Conservation (phyloP, 2,113 vertebrate species). For the Motacilla alba region DNA sequence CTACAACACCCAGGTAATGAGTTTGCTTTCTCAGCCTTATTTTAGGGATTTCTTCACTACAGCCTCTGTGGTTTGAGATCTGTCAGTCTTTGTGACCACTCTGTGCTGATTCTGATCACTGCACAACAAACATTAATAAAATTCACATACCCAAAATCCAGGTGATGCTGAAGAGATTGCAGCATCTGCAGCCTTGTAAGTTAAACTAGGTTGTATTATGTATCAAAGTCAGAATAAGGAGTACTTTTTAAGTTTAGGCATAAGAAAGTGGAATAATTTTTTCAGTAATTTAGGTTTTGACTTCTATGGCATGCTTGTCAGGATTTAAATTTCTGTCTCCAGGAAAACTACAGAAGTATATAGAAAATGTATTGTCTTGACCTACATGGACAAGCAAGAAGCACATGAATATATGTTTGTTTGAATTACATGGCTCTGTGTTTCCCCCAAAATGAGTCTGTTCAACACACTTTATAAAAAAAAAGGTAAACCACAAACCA, state of each 20-base stretch:
- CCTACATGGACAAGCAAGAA: neutral
- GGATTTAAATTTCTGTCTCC: neutral
- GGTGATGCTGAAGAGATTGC: neutral
- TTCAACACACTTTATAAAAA: neutral
- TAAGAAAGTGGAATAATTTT: neutral
- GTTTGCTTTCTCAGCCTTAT: neutral
- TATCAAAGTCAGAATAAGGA: neutral
- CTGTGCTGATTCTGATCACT: neutral
- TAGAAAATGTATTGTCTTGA: neutral
- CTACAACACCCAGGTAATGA: neutral
- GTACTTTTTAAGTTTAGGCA: neutral
- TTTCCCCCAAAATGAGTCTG: neutral
- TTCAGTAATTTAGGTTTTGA: neutral
- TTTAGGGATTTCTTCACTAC: neutral
- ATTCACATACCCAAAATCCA: neutral
- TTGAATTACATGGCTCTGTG: neutral
- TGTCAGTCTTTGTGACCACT: neutral
- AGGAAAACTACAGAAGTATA: neutral
- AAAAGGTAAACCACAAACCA: neutral
- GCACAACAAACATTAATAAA: neutral
- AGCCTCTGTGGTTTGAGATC: neutral
- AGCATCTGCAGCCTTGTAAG: neutral
- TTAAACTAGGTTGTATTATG: neutral
- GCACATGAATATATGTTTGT: neutral
- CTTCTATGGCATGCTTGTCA: neutral